A percentile compares a stretch with the other conserved stretches of the same genome.
These are phyloP conservation scores for Stigmatopora argus DNA, from an alignment of 2,113 vertebrate species.

Conservation along the genomic window DNA sequence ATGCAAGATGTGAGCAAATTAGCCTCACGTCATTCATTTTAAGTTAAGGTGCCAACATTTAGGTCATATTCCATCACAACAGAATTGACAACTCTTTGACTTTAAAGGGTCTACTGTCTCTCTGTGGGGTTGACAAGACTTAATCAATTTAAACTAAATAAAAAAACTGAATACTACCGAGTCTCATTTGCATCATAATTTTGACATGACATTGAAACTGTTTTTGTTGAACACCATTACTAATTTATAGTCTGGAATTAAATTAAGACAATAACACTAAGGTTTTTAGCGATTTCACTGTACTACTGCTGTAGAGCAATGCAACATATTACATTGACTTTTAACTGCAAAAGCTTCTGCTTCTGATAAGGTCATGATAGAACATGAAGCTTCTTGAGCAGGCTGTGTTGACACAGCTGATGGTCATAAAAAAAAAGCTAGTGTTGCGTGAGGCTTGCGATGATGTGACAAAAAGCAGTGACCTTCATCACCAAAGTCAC, in stretches of 20 bases:
- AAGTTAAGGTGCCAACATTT: conserved; percentile 11
- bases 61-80: not conserved
- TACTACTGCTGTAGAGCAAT: conserved; percentile 59
- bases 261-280: conserved; percentile 1
- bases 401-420: conserved; percentile 32
- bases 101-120: not conserved
- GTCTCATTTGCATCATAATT: not conserved
- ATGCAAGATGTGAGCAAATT: not conserved
- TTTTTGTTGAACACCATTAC: conserved; percentile 5
- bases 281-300: not conserved
- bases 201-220: conserved; percentile 19
- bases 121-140: not conserved
- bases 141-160: not conserved
- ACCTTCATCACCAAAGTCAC: conserved; percentile 59
- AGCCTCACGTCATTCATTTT: not conserved
- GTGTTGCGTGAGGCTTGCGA: conserved; percentile 19
- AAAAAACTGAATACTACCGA: not conserved
- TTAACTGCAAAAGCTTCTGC: conserved; percentile 12
- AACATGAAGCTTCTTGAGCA: conserved; percentile 25
- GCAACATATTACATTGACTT: conserved; percentile 47
- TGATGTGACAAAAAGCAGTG: conserved; percentile 38
- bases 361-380: conserved; percentile 28
- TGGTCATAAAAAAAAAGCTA: conserved; percentile 29
- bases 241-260: not conserved
- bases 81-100: not conserved